Evolutionary conservation across 1,140 invertebrate genomes (phyloP), one percentile per base, ranked within the genome.

Genomic region (Halesus radiatus): DNA sequence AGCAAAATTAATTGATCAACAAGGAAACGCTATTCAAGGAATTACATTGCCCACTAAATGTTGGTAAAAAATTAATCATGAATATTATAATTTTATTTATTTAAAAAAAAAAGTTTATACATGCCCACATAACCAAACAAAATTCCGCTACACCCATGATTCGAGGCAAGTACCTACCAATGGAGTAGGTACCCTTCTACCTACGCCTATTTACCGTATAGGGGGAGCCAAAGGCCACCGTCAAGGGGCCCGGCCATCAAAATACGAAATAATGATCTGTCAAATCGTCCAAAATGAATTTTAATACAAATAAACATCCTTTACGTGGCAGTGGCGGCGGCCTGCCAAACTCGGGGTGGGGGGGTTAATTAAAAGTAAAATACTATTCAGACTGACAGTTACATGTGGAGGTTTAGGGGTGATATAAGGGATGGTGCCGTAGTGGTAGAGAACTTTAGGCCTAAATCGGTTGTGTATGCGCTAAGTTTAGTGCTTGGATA

Each of bases 191-290:
- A 13, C 37, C 8, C 2, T 45, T 13, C 37, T 13, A 13, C 37
- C 1, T 45, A 45, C 8, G 37, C 13, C 10, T 45, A 13, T 45
- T 45, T 45, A 45, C 37, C 1, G 8, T 76, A 54, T 52, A 79
- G 60, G 20, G 29, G 80, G 72, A 60, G 52, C 62, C 15, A 54
- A 50, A 15, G 54, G 54, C 78, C 18, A 52, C 13, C 45, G 68
- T 50, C 45, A 16, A 68, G 76, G 80, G 80, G 72, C 50, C 32
- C 18, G 58, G 29, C 56, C 76, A 81, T 83, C 82, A 83, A 83
- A 83, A 83, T 79, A 81, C 79, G 73, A 83, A 83, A 81, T 83
- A 83, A 83, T 83, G 79, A 81, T 81, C 82, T 83, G 82, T 83
- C 82, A 83, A 83, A 80, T 53, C n/a, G 76, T 32, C 79, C 60